Evolutionary conservation across 2,113 vertebrate genomes (phyloP).

Genomic region (Pardalotus punctatus): DNA sequence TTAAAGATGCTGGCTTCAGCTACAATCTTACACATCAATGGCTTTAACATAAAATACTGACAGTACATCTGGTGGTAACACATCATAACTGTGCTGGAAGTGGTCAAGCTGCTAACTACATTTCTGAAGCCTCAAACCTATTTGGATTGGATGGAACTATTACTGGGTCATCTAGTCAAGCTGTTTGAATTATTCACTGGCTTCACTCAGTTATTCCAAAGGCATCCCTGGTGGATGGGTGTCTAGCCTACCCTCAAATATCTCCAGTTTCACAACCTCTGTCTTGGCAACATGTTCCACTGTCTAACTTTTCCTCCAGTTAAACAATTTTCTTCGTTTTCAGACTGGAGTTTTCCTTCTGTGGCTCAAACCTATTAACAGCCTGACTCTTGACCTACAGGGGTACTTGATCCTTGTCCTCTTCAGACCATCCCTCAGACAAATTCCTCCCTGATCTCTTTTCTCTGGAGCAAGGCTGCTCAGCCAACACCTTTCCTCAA

Average conservation of each 20-base stretch:
- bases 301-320: slow-evolving; percentile 68
- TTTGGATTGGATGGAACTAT: slow-evolving; percentile 56
- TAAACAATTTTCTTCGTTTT: slow-evolving; percentile 53
- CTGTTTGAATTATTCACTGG: slow-evolving; percentile 28
- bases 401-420: slow-evolving; percentile 27
- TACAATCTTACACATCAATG: neutral
- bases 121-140: slow-evolving; percentile 16
- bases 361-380: slow-evolving; percentile 33
- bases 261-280: slow-evolving; percentile 65
- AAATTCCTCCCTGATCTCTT: neutral
- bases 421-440: neutral
- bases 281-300: slow-evolving; percentile 49
- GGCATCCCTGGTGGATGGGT: slow-evolving; percentile 37
- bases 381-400: slow-evolving; percentile 61
- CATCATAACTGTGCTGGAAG: neutral
- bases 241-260: slow-evolving; percentile 50
- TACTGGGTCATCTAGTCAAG: slow-evolving; percentile 58
- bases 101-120: neutral
- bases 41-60: neutral
- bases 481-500: neutral
- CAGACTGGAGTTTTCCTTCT: neutral
- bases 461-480: neutral
- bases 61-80: neutral
- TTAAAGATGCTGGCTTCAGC: slow-evolving; percentile 24
- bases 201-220: slow-evolving; percentile 52